phyloP scores from a whole-genome alignment of 2,797 vertebrate genomes.

The Petrocephalus schoutedeni region DNA sequence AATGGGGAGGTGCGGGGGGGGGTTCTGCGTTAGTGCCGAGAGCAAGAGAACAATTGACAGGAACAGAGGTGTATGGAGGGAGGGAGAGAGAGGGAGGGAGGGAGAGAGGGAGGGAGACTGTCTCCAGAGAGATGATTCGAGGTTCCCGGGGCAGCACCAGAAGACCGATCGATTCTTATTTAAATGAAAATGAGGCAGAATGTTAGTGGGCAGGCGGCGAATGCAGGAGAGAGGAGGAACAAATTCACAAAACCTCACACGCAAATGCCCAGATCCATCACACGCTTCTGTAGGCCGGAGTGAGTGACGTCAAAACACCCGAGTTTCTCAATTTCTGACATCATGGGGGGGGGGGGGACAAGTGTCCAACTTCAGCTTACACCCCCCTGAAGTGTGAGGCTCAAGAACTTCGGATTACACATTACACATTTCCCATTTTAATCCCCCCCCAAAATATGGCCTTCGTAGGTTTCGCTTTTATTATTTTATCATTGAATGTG shows the following conservation, averaged over 20 bases:
- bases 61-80: constrained; percentile 41
- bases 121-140: constrained; percentile 59
- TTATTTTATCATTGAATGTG: not conserved
- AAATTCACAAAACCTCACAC: not conserved
- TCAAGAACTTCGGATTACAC: not conserved
- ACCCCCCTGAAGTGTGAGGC: not conserved
- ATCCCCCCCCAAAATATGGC: not conserved
- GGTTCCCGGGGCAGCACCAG: constrained; percentile 63
- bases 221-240: constrained; percentile 32
- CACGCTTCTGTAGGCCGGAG: not conserved
- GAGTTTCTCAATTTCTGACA: not conserved
- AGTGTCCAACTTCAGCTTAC: not conserved
- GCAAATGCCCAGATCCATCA: not conserved
- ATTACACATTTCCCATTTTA: not conserved
- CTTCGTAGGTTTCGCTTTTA: not conserved
- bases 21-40: not conserved
- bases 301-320: not conserved
- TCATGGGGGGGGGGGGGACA: not conserved
- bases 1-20: not conserved
- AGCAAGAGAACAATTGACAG: not conserved
- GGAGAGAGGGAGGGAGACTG: constrained; percentile 58
- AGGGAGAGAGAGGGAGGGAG: constrained; percentile 46
- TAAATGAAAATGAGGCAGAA: constrained; percentile 79
- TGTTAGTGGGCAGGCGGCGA: constrained; percentile 63
- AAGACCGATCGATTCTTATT: constrained; percentile 76